Conservation (phyloP, 35 echinoderm and acorn worm genomes). For the Heliocidaris tuberculata region DNA sequence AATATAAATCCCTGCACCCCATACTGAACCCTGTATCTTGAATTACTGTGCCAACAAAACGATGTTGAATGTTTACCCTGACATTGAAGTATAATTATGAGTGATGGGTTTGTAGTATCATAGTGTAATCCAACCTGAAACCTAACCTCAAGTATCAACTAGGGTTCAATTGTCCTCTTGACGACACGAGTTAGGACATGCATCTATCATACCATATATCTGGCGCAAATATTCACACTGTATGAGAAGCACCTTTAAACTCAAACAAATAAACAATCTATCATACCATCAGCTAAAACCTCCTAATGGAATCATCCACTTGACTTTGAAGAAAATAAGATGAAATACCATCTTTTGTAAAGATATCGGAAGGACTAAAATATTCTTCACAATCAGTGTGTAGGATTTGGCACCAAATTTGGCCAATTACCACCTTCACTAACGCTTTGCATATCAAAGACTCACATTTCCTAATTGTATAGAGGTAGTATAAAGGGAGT, state of each 20-base stretch:
- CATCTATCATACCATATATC: not conserved
- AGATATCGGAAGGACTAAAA: not conserved
- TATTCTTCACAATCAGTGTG: too few relatives aligned
- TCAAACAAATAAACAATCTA: too few relatives aligned
- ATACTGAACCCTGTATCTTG: not conserved
- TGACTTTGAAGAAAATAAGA: not conserved
- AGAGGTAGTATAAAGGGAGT: too few relatives aligned
- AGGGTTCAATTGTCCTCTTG: not conserved
- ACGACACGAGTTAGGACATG: not conserved
- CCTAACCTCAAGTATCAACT: not conserved
- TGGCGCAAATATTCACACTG: too few relatives aligned
- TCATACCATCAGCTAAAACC: not conserved
- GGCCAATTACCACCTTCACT: too few relatives aligned
- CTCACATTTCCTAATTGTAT: too few relatives aligned
- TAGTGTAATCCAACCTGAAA: not conserved
- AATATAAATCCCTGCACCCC: not conserved
- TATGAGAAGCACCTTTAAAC: too few relatives aligned
- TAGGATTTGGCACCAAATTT: too few relatives aligned
- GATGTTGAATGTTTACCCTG: not conserved
- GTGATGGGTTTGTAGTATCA: not conserved
- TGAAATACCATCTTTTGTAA: not conserved
- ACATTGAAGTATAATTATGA: conserved; percentile 7
- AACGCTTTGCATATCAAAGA: too few relatives aligned
- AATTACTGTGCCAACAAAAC: not conserved
- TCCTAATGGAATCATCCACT: not conserved